Evolutionary conservation across 2,113 vertebrate genomes (phyloP).

Genomic region (Eulemur macaco): DNA sequence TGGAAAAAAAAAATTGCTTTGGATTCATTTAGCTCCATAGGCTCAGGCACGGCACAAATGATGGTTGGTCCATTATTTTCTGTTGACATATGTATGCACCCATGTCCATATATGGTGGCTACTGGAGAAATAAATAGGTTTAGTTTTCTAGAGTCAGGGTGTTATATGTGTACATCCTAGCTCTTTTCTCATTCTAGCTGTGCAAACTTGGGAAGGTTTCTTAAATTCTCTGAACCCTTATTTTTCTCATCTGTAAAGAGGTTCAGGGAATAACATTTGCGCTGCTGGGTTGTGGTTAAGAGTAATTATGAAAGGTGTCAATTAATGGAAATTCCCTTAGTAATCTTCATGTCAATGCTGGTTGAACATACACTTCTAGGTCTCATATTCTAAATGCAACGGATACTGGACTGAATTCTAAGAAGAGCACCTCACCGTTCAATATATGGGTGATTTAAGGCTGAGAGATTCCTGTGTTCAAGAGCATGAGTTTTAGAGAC

Average conservation of each 20-base stretch:
- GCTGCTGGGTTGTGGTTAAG: not conserved
- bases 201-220: not conserved
- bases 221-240: not conserved
- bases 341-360: not conserved
- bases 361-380: not conserved
- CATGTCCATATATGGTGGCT: not conserved
- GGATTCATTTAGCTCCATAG: not conserved
- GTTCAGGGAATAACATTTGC: not conserved
- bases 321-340: not conserved
- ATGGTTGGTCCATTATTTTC: constrained; percentile 1
- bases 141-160: not conserved
- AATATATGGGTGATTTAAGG: not conserved
- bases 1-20: constrained; percentile 24
- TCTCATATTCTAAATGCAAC: not conserved
- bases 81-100: not conserved
- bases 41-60: not conserved
- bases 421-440: not conserved
- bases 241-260: constrained; percentile 18
- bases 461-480: not conserved
- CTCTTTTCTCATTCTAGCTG: not conserved
- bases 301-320: not conserved
- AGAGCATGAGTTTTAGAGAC: not conserved
- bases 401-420: not conserved
- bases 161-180: not conserved
- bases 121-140: constrained; percentile 1